Percentiles rank a stretch among this genome's conserved stretches.
These are phyloP conservation scores for Lagopus muta DNA, from an alignment of 2,113 vertebrate genomes.

Conservation along the genomic window DNA sequence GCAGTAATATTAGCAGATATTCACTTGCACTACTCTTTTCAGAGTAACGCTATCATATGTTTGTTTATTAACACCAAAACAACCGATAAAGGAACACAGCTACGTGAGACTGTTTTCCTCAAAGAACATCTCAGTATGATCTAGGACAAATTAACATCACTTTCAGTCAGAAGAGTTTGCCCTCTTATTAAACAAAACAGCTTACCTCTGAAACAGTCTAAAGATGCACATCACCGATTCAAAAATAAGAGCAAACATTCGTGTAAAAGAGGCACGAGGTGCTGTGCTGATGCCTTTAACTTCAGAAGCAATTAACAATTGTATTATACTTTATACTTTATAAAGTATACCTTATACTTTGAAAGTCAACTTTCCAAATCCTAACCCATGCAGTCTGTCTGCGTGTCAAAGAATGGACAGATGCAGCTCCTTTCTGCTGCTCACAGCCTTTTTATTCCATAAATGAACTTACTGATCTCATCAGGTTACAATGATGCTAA, in stretches of 20 bases:
- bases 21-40: not conserved
- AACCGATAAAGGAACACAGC: not conserved
- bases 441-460: not conserved
- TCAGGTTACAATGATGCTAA: rapidly evolving
- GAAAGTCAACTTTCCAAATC: not conserved
- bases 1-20: not conserved
- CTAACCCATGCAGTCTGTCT: not conserved
- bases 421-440: not conserved
- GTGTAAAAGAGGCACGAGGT: not conserved
- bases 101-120: not conserved
- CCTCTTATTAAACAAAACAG: not conserved
- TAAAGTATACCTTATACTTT: not conserved
- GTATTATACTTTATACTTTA: too few relatives aligned
- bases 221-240: not conserved
- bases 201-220: not conserved
- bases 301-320: not conserved
- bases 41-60: rapidly evolving
- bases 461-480: not conserved
- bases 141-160: not conserved
- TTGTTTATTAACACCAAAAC: not conserved
- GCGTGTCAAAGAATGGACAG: not conserved
- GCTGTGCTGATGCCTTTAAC: not conserved
- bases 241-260: not conserved
- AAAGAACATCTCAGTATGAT: not conserved
- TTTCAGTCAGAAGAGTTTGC: not conserved